Base-by-base conservation (phyloP, 92 coral and sea anemone genomes). In the Epizoanthus fatuus region DNA sequence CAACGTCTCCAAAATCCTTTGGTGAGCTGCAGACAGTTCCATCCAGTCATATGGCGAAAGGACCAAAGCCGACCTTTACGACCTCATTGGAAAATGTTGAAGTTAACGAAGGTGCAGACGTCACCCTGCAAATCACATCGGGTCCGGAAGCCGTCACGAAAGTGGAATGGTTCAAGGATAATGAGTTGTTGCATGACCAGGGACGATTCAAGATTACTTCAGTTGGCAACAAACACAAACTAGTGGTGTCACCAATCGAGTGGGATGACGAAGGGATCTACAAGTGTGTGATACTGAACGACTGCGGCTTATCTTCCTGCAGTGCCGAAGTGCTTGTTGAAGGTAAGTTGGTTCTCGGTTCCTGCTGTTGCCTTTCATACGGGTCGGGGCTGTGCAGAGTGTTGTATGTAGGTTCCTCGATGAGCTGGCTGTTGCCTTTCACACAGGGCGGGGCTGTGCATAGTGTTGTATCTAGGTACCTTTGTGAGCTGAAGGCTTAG, bases 91-190 rank as follows among this genome's bases (percentile, higher is more conserved):
- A 87, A 39, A 85, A 95, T 57, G 39, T 95, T n/a, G 96, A 93
- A 76, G 93, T 93, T 71, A 86, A 89, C 9, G 93, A 89, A 84
- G 99, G 99, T 69, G 98, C 91, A n/a, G 89, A 92, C 58, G 89
- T 89, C 29, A 5, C 44, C 4, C 51, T 89, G 17, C 72, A 89
- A 88, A 92, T 95, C 71, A 84, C 74, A 4, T 92, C 98, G 8
- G 98, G 98, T 14, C 94, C 91, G 3, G 95, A 95, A 55, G 72
- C 84, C 32, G 84, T 95, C 52, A 91, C 89, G 66, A 91, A 97
- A 57, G 92, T 95, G 8, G 99, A 97, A 82, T 97, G 99, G 99
- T 97, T 95, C 84, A 97, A 97, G 78, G 98, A 95, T 58, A 96
- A 97, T 56, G 97, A 95, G 59, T 81, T 97, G 32, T 73, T 95